phyloP scores from a whole-genome alignment of 1,140 invertebrate genomes.

The Drosophila santomea region DNA sequence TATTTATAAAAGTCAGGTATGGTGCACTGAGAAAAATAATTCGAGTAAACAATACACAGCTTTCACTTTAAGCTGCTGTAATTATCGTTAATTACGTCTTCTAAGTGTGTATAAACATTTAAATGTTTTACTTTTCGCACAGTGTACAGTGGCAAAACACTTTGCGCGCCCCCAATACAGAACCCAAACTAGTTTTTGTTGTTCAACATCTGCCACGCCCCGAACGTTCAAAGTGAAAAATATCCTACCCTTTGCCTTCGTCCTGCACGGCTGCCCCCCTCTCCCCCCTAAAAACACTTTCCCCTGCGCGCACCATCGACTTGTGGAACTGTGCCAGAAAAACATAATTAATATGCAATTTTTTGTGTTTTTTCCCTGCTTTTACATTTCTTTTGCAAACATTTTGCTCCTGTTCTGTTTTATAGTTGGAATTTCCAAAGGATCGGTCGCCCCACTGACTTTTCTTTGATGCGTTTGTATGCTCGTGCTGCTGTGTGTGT shows the following conservation, averaged over 20 bases:
- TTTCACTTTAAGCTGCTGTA: too few species aligned
- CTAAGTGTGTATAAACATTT: too few species aligned
- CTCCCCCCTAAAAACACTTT: not conserved
- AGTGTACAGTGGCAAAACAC: conserved; percentile 52
- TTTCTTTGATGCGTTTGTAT: conserved; percentile 58
- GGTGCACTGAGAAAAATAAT: conserved; percentile 7
- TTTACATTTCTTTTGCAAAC: conserved; percentile 53
- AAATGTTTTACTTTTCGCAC: not conserved
- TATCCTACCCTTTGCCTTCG: conserved; percentile 13
- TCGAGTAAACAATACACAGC: not conserved
- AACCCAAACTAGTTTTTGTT: conserved; percentile 48
- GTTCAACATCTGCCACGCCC: conserved; percentile 25
- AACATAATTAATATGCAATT: conserved; percentile 83
- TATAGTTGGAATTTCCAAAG: conserved; percentile 55
- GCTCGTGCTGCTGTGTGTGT: not conserved
- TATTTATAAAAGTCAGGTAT: conserved; percentile 73
- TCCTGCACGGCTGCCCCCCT: not conserved
- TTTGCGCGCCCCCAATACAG: conserved; percentile 74
- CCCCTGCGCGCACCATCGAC: conserved; percentile 18
- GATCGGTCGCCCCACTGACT: conserved; percentile 25
- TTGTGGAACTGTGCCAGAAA: conserved; percentile 77
- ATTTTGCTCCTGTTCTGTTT: conserved; percentile 51
- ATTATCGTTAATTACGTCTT: too few species aligned
- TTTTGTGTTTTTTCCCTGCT: conserved; percentile 66
- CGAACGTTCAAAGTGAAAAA: conserved; percentile 60